These are phyloP conservation scores for Stenurella melanura DNA, from an alignment of 2,888 invertebrate genomes.

Conservation along the genomic window DNA sequence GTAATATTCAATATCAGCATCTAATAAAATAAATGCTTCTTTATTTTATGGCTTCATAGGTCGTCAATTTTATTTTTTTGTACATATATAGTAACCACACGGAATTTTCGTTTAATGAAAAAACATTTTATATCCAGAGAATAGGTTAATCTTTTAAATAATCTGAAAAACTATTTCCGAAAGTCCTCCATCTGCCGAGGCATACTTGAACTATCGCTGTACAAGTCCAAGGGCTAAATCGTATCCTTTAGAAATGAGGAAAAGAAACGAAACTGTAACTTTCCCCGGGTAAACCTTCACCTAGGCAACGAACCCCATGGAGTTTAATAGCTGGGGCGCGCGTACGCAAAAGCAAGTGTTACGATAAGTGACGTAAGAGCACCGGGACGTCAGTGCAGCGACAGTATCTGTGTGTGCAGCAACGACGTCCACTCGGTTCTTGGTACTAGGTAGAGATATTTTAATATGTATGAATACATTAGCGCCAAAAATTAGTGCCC, in stretches of 20 bases:
- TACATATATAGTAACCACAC: too few species aligned
- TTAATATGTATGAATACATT: slow-evolving; percentile 62
- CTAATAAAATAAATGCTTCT: too few species aligned
- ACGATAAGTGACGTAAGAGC: slow-evolving; percentile 63
- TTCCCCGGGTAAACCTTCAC: slow-evolving; percentile 42
- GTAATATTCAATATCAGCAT: too few species aligned
- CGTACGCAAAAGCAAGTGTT: slow-evolving; percentile 50
- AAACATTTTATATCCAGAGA: too few species aligned
- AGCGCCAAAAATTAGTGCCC: slow-evolving; percentile 49
- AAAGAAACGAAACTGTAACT: slow-evolving; percentile 39
- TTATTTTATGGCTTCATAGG: too few species aligned
- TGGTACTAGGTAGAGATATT: slow-evolving; percentile 48
- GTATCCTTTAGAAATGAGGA: slow-evolving; percentile 32
- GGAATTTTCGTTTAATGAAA: too few species aligned
- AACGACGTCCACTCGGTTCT: slow-evolving; percentile 46
- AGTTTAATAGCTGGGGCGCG: slow-evolving; percentile 47
- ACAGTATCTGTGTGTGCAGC: slow-evolving; percentile 53
- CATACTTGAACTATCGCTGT: slow-evolving; percentile 7
- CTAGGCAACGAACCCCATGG: slow-evolving; percentile 41
- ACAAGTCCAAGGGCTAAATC: slow-evolving; percentile 24
- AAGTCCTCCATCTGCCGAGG: slow-evolving; percentile 24
- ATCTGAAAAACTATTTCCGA: not conserved
- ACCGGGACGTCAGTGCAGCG: slow-evolving; percentile 65
- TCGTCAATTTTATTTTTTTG: too few species aligned
- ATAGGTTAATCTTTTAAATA: not conserved